Conservation (phyloP, 2,113 vertebrate species). For the Elephantulus edwardii region DNA sequence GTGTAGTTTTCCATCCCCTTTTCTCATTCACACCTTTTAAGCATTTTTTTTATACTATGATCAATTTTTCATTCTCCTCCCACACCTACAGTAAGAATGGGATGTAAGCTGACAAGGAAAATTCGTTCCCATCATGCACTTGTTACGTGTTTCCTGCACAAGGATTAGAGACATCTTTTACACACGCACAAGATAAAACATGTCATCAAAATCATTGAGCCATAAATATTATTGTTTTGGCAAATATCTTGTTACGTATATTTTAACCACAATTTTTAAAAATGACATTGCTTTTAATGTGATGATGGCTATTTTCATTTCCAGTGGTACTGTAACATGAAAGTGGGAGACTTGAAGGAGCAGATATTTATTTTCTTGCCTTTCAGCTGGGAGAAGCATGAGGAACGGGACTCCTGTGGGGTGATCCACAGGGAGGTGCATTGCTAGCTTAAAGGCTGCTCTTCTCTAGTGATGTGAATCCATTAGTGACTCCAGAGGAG, state of each 20-base stretch:
- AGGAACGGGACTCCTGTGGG: too few species aligned
- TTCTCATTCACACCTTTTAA: slow-evolving; percentile 28
- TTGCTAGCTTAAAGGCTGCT: too few species aligned
- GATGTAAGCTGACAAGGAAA: background rate
- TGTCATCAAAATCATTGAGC: too few species aligned
- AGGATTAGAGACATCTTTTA: background rate
- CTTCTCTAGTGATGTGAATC: too few species aligned
- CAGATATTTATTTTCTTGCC: background rate
- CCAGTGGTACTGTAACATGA: too few species aligned
- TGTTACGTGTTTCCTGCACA: background rate
- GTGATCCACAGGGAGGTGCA: too few species aligned
- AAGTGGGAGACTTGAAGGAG: background rate
- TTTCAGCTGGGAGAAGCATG: too few species aligned
- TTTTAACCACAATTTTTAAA: too few species aligned
- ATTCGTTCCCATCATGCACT: background rate
- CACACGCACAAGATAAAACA: background rate
- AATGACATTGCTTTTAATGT: background rate
- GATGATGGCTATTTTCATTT: background rate
- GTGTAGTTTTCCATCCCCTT: background rate
- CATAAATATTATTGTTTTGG: too few species aligned
- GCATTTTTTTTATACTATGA: background rate
- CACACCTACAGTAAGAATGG: background rate
- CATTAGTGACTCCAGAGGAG: too few species aligned
- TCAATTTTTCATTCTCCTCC: background rate
- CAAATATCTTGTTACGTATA: too few species aligned